phyloP scores from a whole-genome alignment of 2,888 invertebrate genomes.

The Drosophila diplacantha region DNA sequence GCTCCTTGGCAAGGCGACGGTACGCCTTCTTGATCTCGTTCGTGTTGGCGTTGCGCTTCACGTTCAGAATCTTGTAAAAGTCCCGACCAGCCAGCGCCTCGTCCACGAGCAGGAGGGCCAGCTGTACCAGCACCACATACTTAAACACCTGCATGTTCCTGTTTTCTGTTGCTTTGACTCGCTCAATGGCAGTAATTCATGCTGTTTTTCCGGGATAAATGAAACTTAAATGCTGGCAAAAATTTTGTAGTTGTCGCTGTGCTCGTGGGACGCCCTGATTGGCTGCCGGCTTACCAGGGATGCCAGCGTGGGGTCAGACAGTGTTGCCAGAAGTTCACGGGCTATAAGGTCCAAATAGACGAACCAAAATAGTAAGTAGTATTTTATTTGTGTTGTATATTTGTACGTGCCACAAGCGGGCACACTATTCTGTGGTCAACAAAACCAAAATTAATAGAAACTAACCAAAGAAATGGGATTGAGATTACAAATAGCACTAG shows the following conservation, averaged over 20 bases:
- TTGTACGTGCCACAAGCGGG: not conserved
- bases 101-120: constrained; percentile 59
- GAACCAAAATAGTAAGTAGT: too few species aligned
- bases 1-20: constrained; percentile 93
- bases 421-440: not conserved
- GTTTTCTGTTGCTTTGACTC: not conserved
- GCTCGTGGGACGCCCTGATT: constrained; percentile 73
- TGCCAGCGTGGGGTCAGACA: constrained; percentile 31
- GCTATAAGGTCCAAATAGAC: too few species aligned
- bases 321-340: constrained; percentile 3
- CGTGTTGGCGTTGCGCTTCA: constrained; percentile 87
- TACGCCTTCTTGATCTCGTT: constrained; percentile 99
- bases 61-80: constrained; percentile 94
- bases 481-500: too few species aligned
- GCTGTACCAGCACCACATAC: constrained; percentile 54
- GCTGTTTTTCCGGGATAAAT: constrained; percentile 23
- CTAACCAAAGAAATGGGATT: too few species aligned
- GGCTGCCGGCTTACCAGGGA: constrained; percentile 53
- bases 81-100: constrained; percentile 84
- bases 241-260: constrained; percentile 46
- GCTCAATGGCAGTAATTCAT: constrained; percentile 24
- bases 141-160: constrained; percentile 59
- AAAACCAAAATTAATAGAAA: not conserved
- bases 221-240: constrained; percentile 58
- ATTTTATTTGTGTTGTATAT: not conserved